A percentile compares a stretch with the other conserved stretches of the same genome.
phyloP scores from a whole-genome alignment of 2,113 vertebrate species.

The Gymnarchus niloticus region DNA sequence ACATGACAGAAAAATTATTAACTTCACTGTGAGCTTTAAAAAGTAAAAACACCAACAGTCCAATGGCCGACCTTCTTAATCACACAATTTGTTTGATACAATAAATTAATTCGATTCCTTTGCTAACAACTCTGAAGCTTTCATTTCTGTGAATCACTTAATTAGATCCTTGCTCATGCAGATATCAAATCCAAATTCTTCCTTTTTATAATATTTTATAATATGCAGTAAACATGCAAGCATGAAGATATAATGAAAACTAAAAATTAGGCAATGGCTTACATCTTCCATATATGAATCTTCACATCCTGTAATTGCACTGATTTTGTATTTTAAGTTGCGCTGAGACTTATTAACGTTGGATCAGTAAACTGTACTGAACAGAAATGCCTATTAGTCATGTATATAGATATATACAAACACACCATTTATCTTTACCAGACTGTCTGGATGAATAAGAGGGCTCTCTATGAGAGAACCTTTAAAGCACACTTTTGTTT shows the following conservation, averaged over 20 bases:
- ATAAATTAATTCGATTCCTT: background rate
- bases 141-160: background rate
- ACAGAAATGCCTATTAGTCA: background rate
- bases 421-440: background rate
- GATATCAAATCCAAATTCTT: background rate
- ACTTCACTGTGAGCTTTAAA: background rate
- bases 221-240: background rate
- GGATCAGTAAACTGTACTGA: background rate
- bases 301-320: background rate
- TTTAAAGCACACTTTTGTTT: background rate
- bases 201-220: background rate
- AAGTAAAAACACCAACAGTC: background rate
- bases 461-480: background rate
- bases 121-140: background rate
- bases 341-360: background rate
- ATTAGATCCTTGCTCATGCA: background rate
- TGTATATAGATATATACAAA: background rate
- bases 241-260: slow-evolving; percentile 8
- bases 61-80: background rate
- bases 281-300: background rate
- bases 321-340: background rate
- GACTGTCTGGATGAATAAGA: background rate
- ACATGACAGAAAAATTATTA: background rate
- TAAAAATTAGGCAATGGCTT: background rate
- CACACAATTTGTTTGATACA: background rate